A percentile compares a stretch with the other conserved stretches of the same genome.
Conservation (phyloP, 2,797 vertebrate genomes). For the Stomatorhinus walkeri region DNA sequence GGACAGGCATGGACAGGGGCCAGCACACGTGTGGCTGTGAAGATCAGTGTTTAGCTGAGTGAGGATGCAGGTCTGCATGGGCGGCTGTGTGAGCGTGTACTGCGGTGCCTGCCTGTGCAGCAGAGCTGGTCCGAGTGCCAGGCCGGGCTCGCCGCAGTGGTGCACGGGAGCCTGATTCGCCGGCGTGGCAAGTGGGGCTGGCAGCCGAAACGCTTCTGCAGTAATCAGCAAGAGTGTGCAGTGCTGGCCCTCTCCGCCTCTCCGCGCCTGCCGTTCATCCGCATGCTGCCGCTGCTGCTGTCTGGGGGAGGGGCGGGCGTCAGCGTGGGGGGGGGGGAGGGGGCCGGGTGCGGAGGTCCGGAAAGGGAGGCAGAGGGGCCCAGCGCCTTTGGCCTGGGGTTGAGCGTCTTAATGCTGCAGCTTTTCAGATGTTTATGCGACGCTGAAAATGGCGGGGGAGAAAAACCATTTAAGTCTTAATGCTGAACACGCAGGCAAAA, state of each 20-base stretch:
- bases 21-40: constrained; percentile 18
- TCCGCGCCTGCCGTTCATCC: constrained; percentile 64
- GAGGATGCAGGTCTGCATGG: constrained; percentile 16
- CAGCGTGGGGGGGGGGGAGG: constrained; percentile 43
- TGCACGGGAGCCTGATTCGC: constrained; percentile 5
- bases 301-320: constrained; percentile 44
- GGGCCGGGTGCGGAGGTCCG: constrained; percentile 59
- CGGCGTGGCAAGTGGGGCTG: constrained; percentile 42
- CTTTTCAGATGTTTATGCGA: neutral
- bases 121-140: neutral
- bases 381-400: constrained; percentile 54
- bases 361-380: constrained; percentile 59
- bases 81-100: neutral
- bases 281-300: constrained; percentile 57
- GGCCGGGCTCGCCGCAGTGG: constrained; percentile 20
- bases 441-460: neutral
- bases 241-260: constrained; percentile 54
- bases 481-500: neutral
- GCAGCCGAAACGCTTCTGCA: constrained; percentile 50
- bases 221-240: constrained; percentile 60
- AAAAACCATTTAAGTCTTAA: neutral
- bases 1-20: neutral
- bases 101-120: neutral
- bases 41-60: constrained; percentile 24
- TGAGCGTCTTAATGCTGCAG: constrained; percentile 43